Base-by-base conservation (phyloP, 1,140 invertebrate species). In the Tetramorium alpestre region DNA sequence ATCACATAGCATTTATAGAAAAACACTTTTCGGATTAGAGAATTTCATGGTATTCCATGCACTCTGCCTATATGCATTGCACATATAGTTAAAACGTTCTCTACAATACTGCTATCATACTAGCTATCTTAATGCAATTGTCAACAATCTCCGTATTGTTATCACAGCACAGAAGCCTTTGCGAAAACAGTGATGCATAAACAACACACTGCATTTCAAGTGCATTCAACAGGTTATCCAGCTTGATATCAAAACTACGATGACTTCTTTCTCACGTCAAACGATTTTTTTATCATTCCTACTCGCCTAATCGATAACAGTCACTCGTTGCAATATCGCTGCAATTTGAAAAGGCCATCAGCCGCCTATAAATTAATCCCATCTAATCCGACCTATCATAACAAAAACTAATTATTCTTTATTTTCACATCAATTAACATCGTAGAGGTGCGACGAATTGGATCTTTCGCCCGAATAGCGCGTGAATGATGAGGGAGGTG, bases 221-320 rank as follows among this genome's bases (percentile, higher is more conserved):
- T 62, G 67, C 65, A 25, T 73, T 84, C 80, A 84, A 84, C 80
- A 84, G 80, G 80, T 84, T 84, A 84, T 49, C 28, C 54, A n/a
- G 18, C 16, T 7, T 13, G 18, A 18, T n/a, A 82, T 49, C 69
- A 47, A 82, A 82, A 60, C 10, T 22, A 8, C 5, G 16, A n/a
- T 25, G 78, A 73, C 56, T 33, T 38, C 4, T 54, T 75, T 10
- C 13, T 49, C 25, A 44, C 4, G 11, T 38, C 28, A 33, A 33
- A 33, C 33, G 16, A 47, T 73, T 58, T 47, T 47, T 7, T 44
- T 22, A 7, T 44, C 51, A 0, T 16, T 56, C 8, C 51, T 16
- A 54, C 54, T 28, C 18, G 3, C 1, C 44, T 78, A 7, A 41
- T 70, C 18, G 10, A 70, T 18, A 44, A n/a, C 22, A 41, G 77